Evolutionary conservation across 2,113 vertebrate genomes (phyloP).

Genomic region (Pseudopodoces humilis): DNA sequence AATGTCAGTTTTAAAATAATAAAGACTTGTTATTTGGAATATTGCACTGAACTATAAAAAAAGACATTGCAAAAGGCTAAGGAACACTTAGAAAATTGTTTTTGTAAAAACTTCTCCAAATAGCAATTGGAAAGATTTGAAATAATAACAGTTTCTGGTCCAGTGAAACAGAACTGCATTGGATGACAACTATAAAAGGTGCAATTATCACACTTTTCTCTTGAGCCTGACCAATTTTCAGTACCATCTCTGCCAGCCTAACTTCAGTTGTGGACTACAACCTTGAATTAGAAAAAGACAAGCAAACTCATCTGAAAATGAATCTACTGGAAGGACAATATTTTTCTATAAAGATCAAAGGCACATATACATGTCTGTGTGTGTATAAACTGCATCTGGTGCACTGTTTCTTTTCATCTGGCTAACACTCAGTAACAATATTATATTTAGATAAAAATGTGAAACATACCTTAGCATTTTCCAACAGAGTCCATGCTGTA

Average conservation of each 20-base stretch:
- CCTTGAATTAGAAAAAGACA: background rate
- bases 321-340: background rate
- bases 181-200: background rate
- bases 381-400: background rate
- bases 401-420: conserved; percentile 38
- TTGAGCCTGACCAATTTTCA: background rate
- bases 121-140: background rate
- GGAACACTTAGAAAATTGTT: background rate
- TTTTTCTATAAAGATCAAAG: conserved; percentile 25
- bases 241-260: background rate
- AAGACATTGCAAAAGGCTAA: background rate
- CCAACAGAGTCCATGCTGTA: background rate
- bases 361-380: background rate
- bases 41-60: background rate
- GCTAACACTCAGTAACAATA: background rate
- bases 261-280: background rate
- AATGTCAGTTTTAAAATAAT: background rate
- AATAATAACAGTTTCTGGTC: background rate
- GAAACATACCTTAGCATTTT: conserved; percentile 23
- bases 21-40: background rate
- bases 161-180: background rate
- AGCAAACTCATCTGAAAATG: background rate
- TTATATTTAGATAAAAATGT: conserved; percentile 37
- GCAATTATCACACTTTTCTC: background rate
- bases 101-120: background rate